A percentile compares a stretch with the other conserved stretches of the same genome.
These are phyloP conservation scores for Lepidochrysops patricia DNA, from an alignment of 2,888 invertebrate species.

Conservation along the genomic window DNA sequence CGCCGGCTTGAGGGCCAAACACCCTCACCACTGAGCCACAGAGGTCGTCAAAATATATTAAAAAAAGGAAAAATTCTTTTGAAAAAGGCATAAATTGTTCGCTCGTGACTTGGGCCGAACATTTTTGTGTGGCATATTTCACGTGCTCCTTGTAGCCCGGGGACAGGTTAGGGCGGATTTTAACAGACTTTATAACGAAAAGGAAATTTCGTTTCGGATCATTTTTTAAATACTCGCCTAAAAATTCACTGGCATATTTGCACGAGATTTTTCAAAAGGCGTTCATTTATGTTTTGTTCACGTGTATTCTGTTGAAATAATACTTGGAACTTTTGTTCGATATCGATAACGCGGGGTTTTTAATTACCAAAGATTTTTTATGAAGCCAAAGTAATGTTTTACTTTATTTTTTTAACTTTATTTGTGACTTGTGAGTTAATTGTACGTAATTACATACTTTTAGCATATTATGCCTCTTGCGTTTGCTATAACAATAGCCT, in stretches of 20 bases:
- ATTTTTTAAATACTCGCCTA: slow-evolving; percentile 21
- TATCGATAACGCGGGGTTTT: too few species aligned
- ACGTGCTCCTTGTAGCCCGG: slow-evolving; percentile 28
- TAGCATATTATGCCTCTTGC: too few species aligned
- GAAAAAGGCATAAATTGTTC: not conserved
- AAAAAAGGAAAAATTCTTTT: too few species aligned
- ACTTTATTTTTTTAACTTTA: too few species aligned
- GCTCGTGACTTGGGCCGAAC: slow-evolving; percentile 17
- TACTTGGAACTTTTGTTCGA: not conserved
- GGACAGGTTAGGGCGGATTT: slow-evolving; percentile 30
- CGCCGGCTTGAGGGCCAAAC: too few species aligned
- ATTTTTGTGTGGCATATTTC: slow-evolving; percentile 33
- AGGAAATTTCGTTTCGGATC: slow-evolving; percentile 24
- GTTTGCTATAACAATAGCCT: too few species aligned
- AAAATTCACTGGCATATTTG: not conserved
- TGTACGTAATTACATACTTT: too few species aligned
- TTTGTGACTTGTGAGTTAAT: too few species aligned
- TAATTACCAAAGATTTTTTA: too few species aligned
- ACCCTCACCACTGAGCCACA: too few species aligned
- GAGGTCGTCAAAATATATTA: too few species aligned
- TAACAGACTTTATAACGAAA: slow-evolving; percentile 21
- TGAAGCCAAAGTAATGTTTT: too few species aligned
- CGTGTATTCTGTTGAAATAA: not conserved
- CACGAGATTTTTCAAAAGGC: not conserved
- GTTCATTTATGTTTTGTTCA: not conserved